Percentiles rank a stretch among this genome's conserved stretches.
Evolutionary conservation across 2,888 invertebrate species (phyloP).

Genomic region (Rhodophaea formosa): DNA sequence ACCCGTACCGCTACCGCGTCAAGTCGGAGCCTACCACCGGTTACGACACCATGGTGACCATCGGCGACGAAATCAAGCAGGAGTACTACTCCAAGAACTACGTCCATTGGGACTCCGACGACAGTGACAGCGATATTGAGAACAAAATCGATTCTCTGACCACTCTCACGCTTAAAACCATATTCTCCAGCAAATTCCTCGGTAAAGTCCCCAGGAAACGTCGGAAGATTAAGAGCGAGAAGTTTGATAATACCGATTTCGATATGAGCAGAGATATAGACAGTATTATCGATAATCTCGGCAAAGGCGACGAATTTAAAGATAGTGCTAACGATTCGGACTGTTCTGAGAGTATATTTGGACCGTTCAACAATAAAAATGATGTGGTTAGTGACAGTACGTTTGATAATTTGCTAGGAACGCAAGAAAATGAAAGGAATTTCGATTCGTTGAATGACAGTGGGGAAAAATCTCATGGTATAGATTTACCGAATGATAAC

Average conservation of each 20-base stretch:
- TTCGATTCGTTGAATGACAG: background rate
- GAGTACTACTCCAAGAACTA: constrained; percentile 44
- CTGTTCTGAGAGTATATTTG: constrained; percentile 10
- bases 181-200: constrained; percentile 52
- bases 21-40: constrained; percentile 40
- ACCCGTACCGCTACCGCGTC: constrained; percentile 51
- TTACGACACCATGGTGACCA: constrained; percentile 51
- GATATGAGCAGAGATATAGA: constrained; percentile 39
- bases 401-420: constrained; percentile 15
- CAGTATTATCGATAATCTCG: constrained; percentile 47
- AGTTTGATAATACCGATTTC: constrained; percentile 30
- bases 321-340: constrained; percentile 17
- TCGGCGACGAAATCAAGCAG: constrained; percentile 43
- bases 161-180: constrained; percentile 47
- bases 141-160: constrained; percentile 41
- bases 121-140: constrained; percentile 28
- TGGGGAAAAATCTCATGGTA: no score
- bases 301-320: constrained; percentile 21
- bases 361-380: constrained; percentile 6
- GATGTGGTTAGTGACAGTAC: constrained; percentile 21
- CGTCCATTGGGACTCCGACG: constrained; percentile 58
- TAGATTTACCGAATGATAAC: no score
- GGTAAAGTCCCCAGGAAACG: constrained; percentile 54
- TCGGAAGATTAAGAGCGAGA: constrained; percentile 39
- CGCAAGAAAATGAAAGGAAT: background rate